Base-by-base conservation (phyloP, 2,888 invertebrate genomes). In the Thyatira batis region DNA sequence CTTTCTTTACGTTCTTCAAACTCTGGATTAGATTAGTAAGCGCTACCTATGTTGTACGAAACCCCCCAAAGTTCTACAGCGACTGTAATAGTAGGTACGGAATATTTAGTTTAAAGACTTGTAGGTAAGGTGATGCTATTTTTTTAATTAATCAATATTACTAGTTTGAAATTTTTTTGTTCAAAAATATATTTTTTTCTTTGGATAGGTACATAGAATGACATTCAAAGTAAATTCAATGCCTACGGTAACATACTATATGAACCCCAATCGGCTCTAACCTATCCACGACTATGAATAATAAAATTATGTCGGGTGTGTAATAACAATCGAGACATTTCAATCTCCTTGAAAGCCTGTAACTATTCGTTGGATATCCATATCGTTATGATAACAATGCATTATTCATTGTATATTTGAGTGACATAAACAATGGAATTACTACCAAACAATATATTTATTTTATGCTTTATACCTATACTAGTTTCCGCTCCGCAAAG, bases 341-440 rank as follows among this genome's bases (percentile, higher is more conserved):
- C 85, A 87, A 87, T 86, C 75, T 80, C 62, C 74, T 76, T 87
- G 80, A 87, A 84, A 86, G 86, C 85, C 71, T 73, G 74, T 66
- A 63, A 64, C 60, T 67, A 60, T 69, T 63, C 28, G n/a, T 3
- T 48, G 27, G 13, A 50, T 51, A 56, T 58, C 58, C 67, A 65
- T 67, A 61, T 71, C 65, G 63, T 69, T 71, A 79, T 73, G 72
- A 74, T 68, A 74, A 75, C 69, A 75, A 74, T 85, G 75, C 76
- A 85, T 85, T 84, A 84, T 85, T 84, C 84, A 85, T 85, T 60
- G 66, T 69, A 71, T 73, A 77, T 78, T 67, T 62, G 57, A 46
- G 53, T 57, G 55, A 65, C 60, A 65, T 58, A 52, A 57, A 58
- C 8, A 39, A 17, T 1, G 17, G 39, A 17, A 33, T 13, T 11